Evolutionary conservation across 2,888 invertebrate species (phyloP).

Genomic region (Anoplius nigerrimus): DNA sequence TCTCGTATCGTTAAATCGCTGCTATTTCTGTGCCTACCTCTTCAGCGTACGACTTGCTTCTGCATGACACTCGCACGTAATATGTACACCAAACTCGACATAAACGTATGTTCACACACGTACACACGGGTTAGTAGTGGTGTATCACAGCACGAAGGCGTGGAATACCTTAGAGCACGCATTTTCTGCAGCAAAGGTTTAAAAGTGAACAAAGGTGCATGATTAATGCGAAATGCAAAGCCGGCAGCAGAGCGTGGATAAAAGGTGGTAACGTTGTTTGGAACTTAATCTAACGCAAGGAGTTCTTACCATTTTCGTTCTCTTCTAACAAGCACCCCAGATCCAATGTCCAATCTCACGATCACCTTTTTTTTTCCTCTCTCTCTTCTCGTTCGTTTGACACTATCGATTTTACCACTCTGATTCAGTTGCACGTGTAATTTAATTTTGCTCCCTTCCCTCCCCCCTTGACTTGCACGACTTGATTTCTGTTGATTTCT

Average conservation of each 20-base stretch:
- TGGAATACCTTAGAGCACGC: neutral
- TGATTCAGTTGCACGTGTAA: no score
- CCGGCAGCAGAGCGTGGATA: conserved; percentile 16
- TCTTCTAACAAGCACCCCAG: conserved; percentile 30
- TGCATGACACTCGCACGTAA: neutral
- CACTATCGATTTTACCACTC: no score
- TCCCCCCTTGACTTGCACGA: no score
- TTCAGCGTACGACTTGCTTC: neutral
- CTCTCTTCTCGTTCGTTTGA: no score
- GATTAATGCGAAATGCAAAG: conserved; percentile 15
- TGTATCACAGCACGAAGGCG: conserved; percentile 37
- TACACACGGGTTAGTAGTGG: conserved; percentile 7
- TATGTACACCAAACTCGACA: neutral
- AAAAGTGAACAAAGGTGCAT: conserved; percentile 3
- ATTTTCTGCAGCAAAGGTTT: neutral
- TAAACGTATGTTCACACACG: conserved; percentile 13
- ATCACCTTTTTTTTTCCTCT: neutral
- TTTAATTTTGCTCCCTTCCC: no score
- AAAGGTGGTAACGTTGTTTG: conserved; percentile 61
- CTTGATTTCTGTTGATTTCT: no score
- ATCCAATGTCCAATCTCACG: neutral
- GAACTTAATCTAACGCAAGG: conserved; percentile 54
- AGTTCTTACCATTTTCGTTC: neutral
- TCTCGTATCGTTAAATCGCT: neutral
- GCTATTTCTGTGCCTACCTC: neutral